A percentile compares a stretch with the other conserved stretches of the same genome.
These are phyloP conservation scores for Cardiocondyla obscurior DNA, from an alignment of 1,140 invertebrate genomes.

Conservation along the genomic window DNA sequence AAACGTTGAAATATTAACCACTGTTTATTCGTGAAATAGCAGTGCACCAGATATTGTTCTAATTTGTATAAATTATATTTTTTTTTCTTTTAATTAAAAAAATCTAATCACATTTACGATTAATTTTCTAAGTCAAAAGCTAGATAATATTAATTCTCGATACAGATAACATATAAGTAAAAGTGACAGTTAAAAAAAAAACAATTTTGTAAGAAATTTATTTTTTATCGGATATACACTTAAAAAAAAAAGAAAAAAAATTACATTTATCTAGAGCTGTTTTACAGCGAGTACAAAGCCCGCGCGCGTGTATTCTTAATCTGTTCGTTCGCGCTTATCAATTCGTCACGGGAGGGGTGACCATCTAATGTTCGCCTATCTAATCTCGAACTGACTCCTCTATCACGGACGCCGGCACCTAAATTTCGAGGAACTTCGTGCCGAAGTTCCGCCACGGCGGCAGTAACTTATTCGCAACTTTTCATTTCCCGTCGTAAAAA, in stretches of 20 bases:
- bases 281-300: constrained; percentile 13
- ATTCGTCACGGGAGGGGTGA: constrained; percentile 6
- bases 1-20: constrained; percentile 14
- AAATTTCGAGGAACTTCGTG: constrained; percentile 62
- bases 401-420: constrained; percentile 54
- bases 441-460: constrained; percentile 53
- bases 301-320: constrained; percentile 26
- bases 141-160: no score
- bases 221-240: no score
- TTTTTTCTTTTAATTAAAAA: no score
- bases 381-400: constrained; percentile 51
- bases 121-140: no score
- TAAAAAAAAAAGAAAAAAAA: no score
- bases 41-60: background rate
- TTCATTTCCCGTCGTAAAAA: no score
- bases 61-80: background rate
- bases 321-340: constrained; percentile 38
- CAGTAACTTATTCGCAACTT: constrained; percentile 66
- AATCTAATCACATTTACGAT: no score
- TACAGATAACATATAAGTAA: no score
- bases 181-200: no score
- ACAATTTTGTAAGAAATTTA: no score
- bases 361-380: constrained; percentile 12
- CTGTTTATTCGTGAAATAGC: constrained; percentile 4
- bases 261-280: constrained; percentile 47